Base-by-base conservation (phyloP, 1,140 invertebrate species). In the Procambarus virginalis region DNA sequence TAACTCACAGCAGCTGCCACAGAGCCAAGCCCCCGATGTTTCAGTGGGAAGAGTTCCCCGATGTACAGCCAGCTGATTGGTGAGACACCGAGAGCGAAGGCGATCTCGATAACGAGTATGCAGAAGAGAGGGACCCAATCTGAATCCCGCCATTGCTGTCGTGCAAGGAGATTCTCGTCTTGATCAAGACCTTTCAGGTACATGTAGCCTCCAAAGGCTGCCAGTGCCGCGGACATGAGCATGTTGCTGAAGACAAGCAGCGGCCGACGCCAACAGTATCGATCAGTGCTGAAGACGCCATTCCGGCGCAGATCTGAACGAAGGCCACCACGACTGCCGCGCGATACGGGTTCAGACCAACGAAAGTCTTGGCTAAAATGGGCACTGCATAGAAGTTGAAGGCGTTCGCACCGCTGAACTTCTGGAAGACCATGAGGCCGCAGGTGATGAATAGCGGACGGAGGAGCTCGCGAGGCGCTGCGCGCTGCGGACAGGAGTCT, bases 1-100 rank as follows among this genome's bases (percentile, higher is more conserved):
- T 98, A 98, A 93, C 96, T 97, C 93, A 97, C 97, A 91, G 96
- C 96, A 1, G 97, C 97, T 58, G 97, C 97, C 92, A 98, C 94
- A 55, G 97, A 96, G 20, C 97, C 97, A 68, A 97, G 95, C 89
- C 97, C 97, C 92, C 97, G 95, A 92, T 97, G 97, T 93, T 97
- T 96, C 81, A 97, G 94, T 48, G 97, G 97, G 93, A 98, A 98
- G 22, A 98, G 95, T 94, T 98, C 97, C 75, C 97, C 97, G 93
- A 97, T 97, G 84, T 98, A 95, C 88, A 98, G 94, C 95, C 97
- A 97, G 49, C 97, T 97, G 93, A 98, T 97, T 68, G 97, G 97
- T 93, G 97, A 97, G 93, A 98, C 97, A 58, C 97, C 97, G 90
- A 98, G 94, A 2, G 97, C 96, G 93, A 98, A 97, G 45, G 97